phyloP scores from a whole-genome alignment of 2,113 vertebrate genomes.

The Arothron firmamentum region DNA sequence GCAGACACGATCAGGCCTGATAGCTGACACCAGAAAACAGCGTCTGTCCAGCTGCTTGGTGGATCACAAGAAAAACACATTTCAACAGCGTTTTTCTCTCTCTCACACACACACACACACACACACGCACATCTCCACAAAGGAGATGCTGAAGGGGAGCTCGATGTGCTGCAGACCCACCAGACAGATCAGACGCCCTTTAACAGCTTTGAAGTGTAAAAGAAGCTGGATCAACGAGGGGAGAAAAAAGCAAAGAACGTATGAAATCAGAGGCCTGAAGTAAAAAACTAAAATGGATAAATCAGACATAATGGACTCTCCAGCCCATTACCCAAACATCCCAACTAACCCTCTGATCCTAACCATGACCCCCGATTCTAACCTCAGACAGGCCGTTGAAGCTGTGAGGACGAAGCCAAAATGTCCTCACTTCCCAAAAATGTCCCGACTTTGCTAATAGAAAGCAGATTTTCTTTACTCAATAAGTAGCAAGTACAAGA shows the following conservation, averaged over 20 bases:
- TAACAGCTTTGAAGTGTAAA: slow-evolving; percentile 57
- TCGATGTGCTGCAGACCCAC: slow-evolving; percentile 35
- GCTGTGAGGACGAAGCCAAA: no score
- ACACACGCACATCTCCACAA: slow-evolving; percentile 26
- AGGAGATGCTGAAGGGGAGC: slow-evolving; percentile 34
- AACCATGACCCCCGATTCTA: no score
- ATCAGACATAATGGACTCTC: slow-evolving; percentile 4
- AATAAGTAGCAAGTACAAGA: no score
- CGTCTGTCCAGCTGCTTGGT: slow-evolving; percentile 27
- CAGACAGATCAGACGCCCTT: slow-evolving; percentile 52
- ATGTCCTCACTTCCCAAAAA: no score
- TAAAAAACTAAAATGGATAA: slow-evolving; percentile 23
- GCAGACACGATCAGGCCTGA: slow-evolving; percentile 1
- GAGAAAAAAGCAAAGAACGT: slow-evolving; percentile 24
- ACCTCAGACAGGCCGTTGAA: no score
- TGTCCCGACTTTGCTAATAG: no score
- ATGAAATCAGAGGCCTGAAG: no score
- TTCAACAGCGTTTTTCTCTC: slow-evolving; percentile 27
- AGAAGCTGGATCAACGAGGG: slow-evolving; percentile 30
- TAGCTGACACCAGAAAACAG: slow-evolving; percentile 3
- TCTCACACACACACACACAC: slow-evolving; percentile 4
- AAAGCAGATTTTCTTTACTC: no score
- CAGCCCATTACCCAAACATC: no score
- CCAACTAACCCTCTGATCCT: no score
- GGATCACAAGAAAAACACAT: slow-evolving; percentile 29